phyloP scores from a whole-genome alignment of 2,797 vertebrate genomes.

The Tolypeutes matacus region DNA sequence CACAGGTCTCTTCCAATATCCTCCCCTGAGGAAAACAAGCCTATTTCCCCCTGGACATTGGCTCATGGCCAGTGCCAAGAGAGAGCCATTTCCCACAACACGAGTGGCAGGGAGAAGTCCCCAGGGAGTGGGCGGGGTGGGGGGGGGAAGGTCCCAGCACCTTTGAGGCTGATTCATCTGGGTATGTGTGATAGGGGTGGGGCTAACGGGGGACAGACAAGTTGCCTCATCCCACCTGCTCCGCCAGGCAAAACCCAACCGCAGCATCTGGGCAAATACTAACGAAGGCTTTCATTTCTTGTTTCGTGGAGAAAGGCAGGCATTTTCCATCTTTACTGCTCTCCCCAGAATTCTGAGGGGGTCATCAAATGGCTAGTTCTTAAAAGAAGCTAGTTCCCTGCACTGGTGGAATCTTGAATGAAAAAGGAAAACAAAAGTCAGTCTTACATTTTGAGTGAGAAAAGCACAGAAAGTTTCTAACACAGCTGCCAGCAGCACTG shows the following conservation, averaged over 20 bases:
- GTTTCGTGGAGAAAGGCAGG: background rate
- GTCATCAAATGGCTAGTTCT: background rate
- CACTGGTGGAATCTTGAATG: background rate
- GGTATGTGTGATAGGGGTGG: fast-evolving
- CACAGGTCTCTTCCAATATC: background rate
- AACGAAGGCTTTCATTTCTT: background rate
- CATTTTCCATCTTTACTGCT: background rate
- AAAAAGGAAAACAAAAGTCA: fast-evolving
- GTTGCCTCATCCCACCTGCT: background rate
- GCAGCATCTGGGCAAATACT: background rate
- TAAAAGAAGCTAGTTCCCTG: background rate
- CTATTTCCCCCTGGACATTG: background rate
- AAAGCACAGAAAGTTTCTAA: background rate
- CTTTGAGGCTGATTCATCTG: background rate
- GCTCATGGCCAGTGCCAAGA: background rate
- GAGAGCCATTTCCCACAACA: background rate
- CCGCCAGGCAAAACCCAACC: background rate
- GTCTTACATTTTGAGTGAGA: background rate
- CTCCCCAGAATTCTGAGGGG: background rate
- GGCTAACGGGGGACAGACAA: background rate
- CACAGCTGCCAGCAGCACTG: too few relatives aligned
- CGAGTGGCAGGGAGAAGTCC: background rate
- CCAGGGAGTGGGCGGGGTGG: background rate
- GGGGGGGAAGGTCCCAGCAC: background rate
- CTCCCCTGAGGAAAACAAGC: background rate